These are phyloP conservation scores for Drosophila miranda DNA, from an alignment of 1,140 invertebrate genomes.

Conservation along the genomic window DNA sequence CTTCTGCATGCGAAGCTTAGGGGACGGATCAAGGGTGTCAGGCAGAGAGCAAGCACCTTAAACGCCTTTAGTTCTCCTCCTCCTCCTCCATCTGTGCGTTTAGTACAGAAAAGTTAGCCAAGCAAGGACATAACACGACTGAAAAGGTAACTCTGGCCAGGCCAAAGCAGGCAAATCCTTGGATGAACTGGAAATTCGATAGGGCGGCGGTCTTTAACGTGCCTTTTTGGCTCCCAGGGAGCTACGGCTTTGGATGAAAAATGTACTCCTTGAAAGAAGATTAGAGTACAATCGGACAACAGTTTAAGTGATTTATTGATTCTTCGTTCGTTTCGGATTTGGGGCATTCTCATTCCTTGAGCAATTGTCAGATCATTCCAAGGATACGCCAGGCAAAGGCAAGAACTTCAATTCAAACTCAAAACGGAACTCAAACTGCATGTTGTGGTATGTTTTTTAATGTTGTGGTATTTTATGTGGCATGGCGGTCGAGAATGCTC, in stretches of 20 bases:
- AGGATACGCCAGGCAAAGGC: constrained; percentile 20
- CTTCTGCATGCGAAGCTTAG: constrained; percentile 62
- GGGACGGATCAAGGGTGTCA: neutral
- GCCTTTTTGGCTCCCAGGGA: neutral
- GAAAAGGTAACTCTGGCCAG: constrained; percentile 33
- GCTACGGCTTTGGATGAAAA: too few species aligned
- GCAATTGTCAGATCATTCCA: neutral
- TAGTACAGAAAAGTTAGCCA: constrained; percentile 41
- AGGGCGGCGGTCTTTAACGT: neutral
- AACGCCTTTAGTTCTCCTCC: constrained; percentile 7
- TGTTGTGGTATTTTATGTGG: constrained; percentile 39
- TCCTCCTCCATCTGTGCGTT: constrained; percentile 21
- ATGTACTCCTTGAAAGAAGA: too few species aligned
- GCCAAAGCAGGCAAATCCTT: constrained; percentile 56
- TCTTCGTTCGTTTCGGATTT: too few species aligned
- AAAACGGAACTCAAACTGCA: constrained; percentile 41
- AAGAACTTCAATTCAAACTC: constrained; percentile 17
- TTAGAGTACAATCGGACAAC: too few species aligned
- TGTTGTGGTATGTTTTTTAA: constrained; percentile 25
- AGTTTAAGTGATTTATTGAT: too few species aligned
- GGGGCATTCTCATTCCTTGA: too few species aligned
- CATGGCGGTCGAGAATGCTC: constrained; percentile 22
- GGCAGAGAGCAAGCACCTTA: constrained; percentile 38
- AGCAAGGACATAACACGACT: constrained; percentile 25
- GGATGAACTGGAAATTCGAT: constrained; percentile 10